Evolutionary conservation across 37 sponge, comb jelly and placozoan genomes (phyloP), one percentile per base, ranked within the genome.

Genomic region (Chondrosia reniformis): DNA sequence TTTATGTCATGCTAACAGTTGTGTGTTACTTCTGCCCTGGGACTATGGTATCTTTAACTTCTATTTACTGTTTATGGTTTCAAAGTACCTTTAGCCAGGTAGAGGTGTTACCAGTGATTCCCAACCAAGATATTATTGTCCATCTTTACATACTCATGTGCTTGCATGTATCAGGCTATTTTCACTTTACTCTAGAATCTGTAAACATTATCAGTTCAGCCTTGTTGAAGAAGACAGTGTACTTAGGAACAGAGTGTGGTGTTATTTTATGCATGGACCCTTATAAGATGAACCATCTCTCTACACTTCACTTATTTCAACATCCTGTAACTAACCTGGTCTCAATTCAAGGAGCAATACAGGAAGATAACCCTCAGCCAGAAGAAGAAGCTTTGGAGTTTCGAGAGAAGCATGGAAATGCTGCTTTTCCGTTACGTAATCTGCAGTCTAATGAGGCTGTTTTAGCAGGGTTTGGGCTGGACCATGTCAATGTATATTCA

Each of bases 391-490:
- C 61, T 5, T 59, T 30, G n/a, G 37, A 43, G 15, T 41, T 19
- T 21, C n/a, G 72, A 44, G 42, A 44, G 24, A 44, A 69, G 42
- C 31, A 44, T n/a, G 4, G 15, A 1, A 44, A 44, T 13, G 72
- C 43, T 37, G 3, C 43, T 10, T 21, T 22, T 39, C 72, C 72
- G 10, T 39, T 69, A 10, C 1, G 43, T 25, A 39, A 39, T 17
- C 41, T 69, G 10, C 43, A 69, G 12, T 10, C 39, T 15, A 24
- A 36, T 69, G 72, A 69, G 6, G 37, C 39, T 21, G 24, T 39
- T 40, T 34, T 69, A 39, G 72, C 42, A 4, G 72, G 44, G 3
- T 41, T 69, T 40, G 72, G 72, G 24, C n/a, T 39, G 72, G 72
- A 69, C 44, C 42, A 69, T 25, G 19, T 43, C 2, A 41, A 41